Base-by-base conservation (phyloP, 2,888 invertebrate genomes). In the Lottia gigantea region DNA sequence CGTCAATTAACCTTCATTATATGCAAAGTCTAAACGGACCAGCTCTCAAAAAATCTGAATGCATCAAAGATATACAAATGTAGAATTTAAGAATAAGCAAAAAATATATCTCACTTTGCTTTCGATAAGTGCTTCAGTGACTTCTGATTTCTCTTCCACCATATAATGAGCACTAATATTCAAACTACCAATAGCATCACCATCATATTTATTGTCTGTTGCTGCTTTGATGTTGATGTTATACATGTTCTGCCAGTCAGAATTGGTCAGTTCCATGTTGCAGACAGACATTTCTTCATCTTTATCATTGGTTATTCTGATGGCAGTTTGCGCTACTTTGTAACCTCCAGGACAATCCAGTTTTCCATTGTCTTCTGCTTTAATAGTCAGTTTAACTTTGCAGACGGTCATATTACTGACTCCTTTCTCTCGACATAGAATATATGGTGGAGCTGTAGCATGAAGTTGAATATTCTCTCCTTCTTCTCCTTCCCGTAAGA, bases 141-240 rank as follows among this genome's bases (percentile, higher is more conserved):
- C 46, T 49, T 73, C 66, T 11, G 66, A 23, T 14, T 26, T 26
- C 1, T 31, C 62, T 62, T 68, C 67, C 19, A 74, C 70, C 26
- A 68, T 40, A 62, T 71, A 75, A 23, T 68, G 66, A 1, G 70
- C 65, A 14, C 16, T 46, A 15, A 77, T 19, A 23, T 46, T 62
- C 15, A 77, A 45, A 12, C 64, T 45, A 14, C 73, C 66, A 11
- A 40, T 61, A 12, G 71, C 66, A 47, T 76, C 67, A 0, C 71
- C 74, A 40, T 78, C 78, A 67, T 71, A 69, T 47, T 75, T 75
- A 67, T 72, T 76, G 66, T 78, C 77, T n/a, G 67, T 68, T 47
- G 73, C 73, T 3, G 76, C 77, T 66, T 71, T 74, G 1, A 78
- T 26, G 45, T 71, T 71, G 19, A 76, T 11, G 12, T 64, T 46